Evolutionary conservation across 2,888 invertebrate genomes (phyloP), one percentile per base, ranked within the genome.

Genomic region (Agelastica alni): DNA sequence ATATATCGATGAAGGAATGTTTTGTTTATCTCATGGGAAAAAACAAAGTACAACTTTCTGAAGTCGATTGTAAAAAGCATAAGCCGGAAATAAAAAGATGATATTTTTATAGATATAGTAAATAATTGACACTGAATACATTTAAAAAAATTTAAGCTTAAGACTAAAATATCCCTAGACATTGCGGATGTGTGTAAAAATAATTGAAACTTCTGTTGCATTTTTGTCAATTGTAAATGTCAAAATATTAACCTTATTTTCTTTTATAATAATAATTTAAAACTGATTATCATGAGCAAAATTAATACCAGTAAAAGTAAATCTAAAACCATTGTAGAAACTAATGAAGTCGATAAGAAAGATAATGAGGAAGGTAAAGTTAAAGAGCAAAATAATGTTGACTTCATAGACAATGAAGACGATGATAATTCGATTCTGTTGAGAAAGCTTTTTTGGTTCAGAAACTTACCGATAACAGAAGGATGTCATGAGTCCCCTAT

Each of bases 401-500:
- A 30, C 16, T 3, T 3, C 6, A 36, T 31, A 45, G 18, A 2
- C 7, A 10, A 12, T n/a, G 20, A 22, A 20, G 34, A 45, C 3
- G 6, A 44, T 16, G 16, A 2, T 10, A 6, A 14, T 13, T 6
- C 5, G 2, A 28, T 26, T 18, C 18, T 12, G 12, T 26, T 26
- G 20, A 41, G 56, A 47, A 58, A 51, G 14, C 51, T 51, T 49
- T 16, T 52, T 4, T 56, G 57, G 54, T 51, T 58, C 56, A 70
- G 49, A 64, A 69, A 56, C 61, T 69, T 75, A 1, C 68, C 69
- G 20, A 65, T 69, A 22, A 67, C 68, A n/a, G 70, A 71, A 12
- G 69, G 64, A 3, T 62, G 64, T 6, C 66, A 71, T 9, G 75
- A 75, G 56, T 78, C 80, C 0, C 81, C 81, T 0, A 77, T 81